Evolutionary conservation across 1,140 invertebrate genomes (phyloP), one percentile per base, ranked within the genome.

Genomic region (Leptonema lineaticorne): DNA sequence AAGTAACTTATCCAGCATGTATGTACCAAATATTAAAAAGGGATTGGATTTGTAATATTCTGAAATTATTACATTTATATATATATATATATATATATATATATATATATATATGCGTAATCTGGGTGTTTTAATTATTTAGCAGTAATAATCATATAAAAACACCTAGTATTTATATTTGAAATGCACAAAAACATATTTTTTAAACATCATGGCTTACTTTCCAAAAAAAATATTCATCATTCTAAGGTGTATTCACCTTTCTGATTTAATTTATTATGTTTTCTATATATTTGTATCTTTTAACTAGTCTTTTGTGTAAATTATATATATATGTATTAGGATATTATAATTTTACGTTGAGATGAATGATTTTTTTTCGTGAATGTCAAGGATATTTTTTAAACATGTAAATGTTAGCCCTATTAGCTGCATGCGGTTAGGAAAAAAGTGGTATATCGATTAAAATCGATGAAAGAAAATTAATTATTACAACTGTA

Each of bases 281-380:
- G 64, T 69, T 69, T 69, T 69, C 67, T 63, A 60, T 68, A n/a
- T n/a, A n/a, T n/a, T n/a, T n/a, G 58, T 53, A 68, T 68, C 57
- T 69, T 69, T 63, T 63, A 64, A 63, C 67, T 69, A 69, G 67
- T 69, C 67, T 64, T 63, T 69, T 56, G 67, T 69, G 67, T 69
- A 69, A 69, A 69, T 16, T 68, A 68, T 68, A 56, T 63, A 45
- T 63, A 63, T 46, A 46, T 63, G 33, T 30, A 63, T 68, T 68
- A 69, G 67, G 59, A 48, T 67, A 60, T 63, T 68, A 63, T 46
- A 62, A 60, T 67, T 64, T 64, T 64, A 50, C 33, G 63, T 64
- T 26, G 46, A 64, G n/a, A 41, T 41, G 63, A 64, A 64, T 56
- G 63, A 18, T 53, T 56, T 45, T 7, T 63, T 27, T n/a, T 18